A percentile compares a stretch with the other conserved stretches of the same genome.
Evolutionary conservation across 2,888 invertebrate species (phyloP).

Genomic region (Electrophaes corylata): DNA sequence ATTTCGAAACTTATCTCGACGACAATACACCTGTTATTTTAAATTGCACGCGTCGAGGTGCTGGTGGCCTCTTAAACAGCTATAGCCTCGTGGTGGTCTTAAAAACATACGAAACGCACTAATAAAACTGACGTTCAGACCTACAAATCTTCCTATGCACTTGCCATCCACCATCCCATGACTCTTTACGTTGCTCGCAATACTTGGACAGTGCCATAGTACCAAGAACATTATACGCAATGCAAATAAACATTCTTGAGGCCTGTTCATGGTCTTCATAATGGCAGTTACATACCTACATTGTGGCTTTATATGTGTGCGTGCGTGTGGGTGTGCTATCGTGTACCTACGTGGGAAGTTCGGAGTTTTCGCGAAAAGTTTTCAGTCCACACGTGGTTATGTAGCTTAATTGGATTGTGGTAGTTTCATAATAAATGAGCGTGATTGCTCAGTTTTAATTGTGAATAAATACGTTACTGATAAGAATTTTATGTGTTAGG

Average conservation of each 20-base stretch:
- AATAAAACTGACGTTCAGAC: slow-evolving; percentile 44
- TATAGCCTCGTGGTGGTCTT: too few relatives aligned
- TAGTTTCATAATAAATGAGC: slow-evolving; percentile 21
- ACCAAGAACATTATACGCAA: slow-evolving; percentile 45
- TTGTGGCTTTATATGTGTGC: slow-evolving; percentile 42
- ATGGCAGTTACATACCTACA: slow-evolving; percentile 50
- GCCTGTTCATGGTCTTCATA: slow-evolving; percentile 51
- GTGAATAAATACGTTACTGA: slow-evolving; percentile 26
- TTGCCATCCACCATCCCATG: slow-evolving; percentile 20
- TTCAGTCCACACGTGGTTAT: slow-evolving; percentile 48
- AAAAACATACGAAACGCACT: slow-evolving; percentile 39
- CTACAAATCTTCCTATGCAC: slow-evolving; percentile 33
- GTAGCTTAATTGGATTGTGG: slow-evolving; percentile 20
- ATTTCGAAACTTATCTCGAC: too few relatives aligned
- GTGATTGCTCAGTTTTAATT: slow-evolving; percentile 7
- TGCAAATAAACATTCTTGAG: slow-evolving; percentile 52
- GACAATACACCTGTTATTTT: too few relatives aligned
- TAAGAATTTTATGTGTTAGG: slow-evolving; percentile 43
- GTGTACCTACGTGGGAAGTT: slow-evolving; percentile 59
- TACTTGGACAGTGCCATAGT: slow-evolving; percentile 29
- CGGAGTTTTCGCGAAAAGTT: slow-evolving; percentile 58
- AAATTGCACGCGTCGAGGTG: too few relatives aligned
- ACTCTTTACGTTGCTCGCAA: slow-evolving; percentile 42
- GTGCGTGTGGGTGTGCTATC: slow-evolving; percentile 45
- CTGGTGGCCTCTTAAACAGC: too few relatives aligned